These are phyloP conservation scores for Acipenser oxyrinchus DNA, from an alignment of 2,797 vertebrate genomes.

Conservation along the genomic window DNA sequence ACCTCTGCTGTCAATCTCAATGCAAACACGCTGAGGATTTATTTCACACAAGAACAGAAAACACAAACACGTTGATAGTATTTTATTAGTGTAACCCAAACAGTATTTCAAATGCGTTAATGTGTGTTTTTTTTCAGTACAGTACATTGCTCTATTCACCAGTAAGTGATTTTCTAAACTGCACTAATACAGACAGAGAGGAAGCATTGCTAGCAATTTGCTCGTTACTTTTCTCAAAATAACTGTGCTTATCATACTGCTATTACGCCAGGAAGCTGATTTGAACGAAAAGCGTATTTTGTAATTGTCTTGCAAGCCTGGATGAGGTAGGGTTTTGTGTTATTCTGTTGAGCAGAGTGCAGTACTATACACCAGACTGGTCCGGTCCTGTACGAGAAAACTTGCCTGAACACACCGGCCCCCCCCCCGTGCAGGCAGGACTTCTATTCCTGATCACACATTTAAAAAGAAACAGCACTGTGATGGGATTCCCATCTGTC, in stretches of 20 bases:
- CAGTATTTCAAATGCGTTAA: not conserved
- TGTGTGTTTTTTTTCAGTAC: constrained; percentile 14
- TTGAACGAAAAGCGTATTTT: not conserved
- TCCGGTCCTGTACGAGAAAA: constrained; percentile 41
- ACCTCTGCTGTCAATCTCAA: no score
- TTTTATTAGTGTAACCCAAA: constrained; percentile 43
- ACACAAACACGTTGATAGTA: not conserved
- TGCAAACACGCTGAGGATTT: no score
- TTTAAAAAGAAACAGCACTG: no score
- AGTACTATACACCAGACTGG: constrained; percentile 33
- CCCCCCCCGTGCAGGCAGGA: constrained; percentile 39
- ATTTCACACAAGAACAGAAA: no score
- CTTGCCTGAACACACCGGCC: constrained; percentile 37
- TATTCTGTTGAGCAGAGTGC: constrained; percentile 28
- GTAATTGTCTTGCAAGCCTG: constrained; percentile 24
- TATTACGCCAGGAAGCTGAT: no score
- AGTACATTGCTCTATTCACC: constrained; percentile 14
- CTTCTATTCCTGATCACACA: constrained; percentile 42
- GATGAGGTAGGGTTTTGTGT: constrained; percentile 55
- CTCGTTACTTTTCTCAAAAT: no score
- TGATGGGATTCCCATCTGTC: no score
- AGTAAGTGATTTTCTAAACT: constrained; percentile 25
- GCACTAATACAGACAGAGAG: constrained; percentile 33
- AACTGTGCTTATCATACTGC: no score
- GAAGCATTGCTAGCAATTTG: no score